Evolutionary conservation across 2,113 vertebrate genomes (phyloP), one percentile per base, ranked within the genome.

Genomic region (Colossoma macropomum): DNA sequence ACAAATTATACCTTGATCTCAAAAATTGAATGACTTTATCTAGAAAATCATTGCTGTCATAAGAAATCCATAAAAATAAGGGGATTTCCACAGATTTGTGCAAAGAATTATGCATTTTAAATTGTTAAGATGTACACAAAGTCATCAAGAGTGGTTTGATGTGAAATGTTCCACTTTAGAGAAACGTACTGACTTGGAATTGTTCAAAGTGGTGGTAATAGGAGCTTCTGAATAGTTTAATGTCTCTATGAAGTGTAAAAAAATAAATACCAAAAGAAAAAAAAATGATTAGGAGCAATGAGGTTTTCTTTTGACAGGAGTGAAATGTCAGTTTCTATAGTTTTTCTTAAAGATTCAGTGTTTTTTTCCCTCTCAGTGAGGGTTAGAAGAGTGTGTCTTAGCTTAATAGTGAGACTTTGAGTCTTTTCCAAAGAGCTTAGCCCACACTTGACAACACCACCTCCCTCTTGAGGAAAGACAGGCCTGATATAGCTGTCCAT

Each of bases 381-480:
- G 75, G 71, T 71, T 70, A 71, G 79, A 30, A 62, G 34, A 74
- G 77, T 75, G 62, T 75, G 48, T 84, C 74, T 81, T 82, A 72
- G n/a, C 71, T 75, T 77, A 77, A 75, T 68, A 75, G 85, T 76
- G 79, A 48, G 72, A 85, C 76, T 80, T 82, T 83, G 82, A 80
- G 74, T 78, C 62, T 41, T 59, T 82, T 86, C 85, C 84, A 83
- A 87, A 81, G 75, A 80, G 85, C 88, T 85, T 63, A 86, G 78
- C 79, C 78, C 68, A 82, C 86, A 78, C 82, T 81, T 85, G 85
- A 89, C 79, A 83, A 86, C 89, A 84, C 87, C 82, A 50, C 72
- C 81, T 86, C 86, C 87, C 86, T 85, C 87, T 79, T 82, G 87
- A 88, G 89, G 89, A 82, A 87, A 84, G 85, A 80, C 77, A 74